These are phyloP conservation scores for Odocoileus virginianus DNA, from an alignment of 2,113 vertebrate species.

Conservation along the genomic window DNA sequence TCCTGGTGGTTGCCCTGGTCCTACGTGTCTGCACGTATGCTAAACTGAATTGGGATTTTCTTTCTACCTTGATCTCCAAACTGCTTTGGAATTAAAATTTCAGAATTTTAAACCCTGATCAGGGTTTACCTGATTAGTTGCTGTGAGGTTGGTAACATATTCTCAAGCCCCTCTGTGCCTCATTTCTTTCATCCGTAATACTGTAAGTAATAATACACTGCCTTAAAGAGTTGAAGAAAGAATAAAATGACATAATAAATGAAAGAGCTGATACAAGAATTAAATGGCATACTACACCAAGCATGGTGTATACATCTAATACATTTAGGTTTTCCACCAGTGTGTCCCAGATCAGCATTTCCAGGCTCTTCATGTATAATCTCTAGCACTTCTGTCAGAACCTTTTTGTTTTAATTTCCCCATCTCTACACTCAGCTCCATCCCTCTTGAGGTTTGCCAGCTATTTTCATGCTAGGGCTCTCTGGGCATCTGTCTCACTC, in stretches of 20 bases:
- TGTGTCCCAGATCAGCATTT: not conserved
- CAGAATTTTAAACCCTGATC: not conserved
- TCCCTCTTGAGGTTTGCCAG: not conserved
- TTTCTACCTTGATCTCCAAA: not conserved
- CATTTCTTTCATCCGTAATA: not conserved
- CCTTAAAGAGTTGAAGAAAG: not conserved
- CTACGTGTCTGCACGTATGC: not conserved
- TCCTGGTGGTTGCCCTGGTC: not conserved
- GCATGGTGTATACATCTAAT: not conserved
- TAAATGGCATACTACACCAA: not conserved
- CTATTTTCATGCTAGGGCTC: not conserved
- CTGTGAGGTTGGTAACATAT: not conserved
- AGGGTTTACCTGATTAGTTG: not conserved
- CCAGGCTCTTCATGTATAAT: not conserved
- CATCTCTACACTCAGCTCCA: not conserved
- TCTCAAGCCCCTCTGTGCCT: not conserved
- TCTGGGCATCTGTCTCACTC: not conserved
- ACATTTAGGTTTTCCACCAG: not conserved
- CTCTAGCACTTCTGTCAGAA: not conserved
- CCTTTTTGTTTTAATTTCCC: not conserved
- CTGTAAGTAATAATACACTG: not conserved
- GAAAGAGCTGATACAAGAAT: not conserved
- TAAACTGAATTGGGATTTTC: not conserved
- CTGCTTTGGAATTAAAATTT: constrained; percentile 11
- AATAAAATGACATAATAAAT: not conserved